These are phyloP conservation scores for Scaeva pyrastri DNA, from an alignment of 2,888 invertebrate species.

Conservation along the genomic window DNA sequence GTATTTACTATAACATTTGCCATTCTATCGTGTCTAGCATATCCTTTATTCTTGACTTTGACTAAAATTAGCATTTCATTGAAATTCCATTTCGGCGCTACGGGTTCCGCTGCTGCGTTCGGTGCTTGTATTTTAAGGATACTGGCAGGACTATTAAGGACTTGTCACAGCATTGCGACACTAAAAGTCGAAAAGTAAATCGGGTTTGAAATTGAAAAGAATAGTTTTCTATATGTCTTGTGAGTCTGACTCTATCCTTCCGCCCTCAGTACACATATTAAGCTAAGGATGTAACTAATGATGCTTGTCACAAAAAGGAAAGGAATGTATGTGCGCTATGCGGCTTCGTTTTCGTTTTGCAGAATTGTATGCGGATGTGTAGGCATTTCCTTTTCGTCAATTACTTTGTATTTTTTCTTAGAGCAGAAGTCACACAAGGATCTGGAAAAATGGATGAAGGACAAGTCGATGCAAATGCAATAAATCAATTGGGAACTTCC, in stretches of 20 bases:
- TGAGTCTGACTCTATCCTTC: constrained; percentile 35
- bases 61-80: constrained; percentile 75
- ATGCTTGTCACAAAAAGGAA: constrained; percentile 68
- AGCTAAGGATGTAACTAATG: constrained; percentile 75
- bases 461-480: constrained; percentile 72
- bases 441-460: constrained; percentile 51
- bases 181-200: constrained; percentile 74
- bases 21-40: constrained; percentile 65
- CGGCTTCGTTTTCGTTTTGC: constrained; percentile 48
- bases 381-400: constrained; percentile 73
- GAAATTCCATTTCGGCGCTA: constrained; percentile 72
- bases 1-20: constrained; percentile 61
- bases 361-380: constrained; percentile 71
- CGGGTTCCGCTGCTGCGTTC: constrained; percentile 56
- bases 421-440: constrained; percentile 40
- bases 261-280: constrained; percentile 61
- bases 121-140: constrained; percentile 60
- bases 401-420: constrained; percentile 61
- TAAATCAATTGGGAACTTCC: constrained; percentile 71
- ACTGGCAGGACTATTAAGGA: constrained; percentile 72
- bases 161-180: constrained; percentile 75
- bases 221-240: constrained; percentile 62
- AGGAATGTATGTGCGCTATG: constrained; percentile 60
- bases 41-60: constrained; percentile 72
- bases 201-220: constrained; percentile 75